Evolutionary conservation across 2,888 invertebrate species (phyloP), one percentile per base, ranked within the genome.

Genomic region (Stomorhina lunata): DNA sequence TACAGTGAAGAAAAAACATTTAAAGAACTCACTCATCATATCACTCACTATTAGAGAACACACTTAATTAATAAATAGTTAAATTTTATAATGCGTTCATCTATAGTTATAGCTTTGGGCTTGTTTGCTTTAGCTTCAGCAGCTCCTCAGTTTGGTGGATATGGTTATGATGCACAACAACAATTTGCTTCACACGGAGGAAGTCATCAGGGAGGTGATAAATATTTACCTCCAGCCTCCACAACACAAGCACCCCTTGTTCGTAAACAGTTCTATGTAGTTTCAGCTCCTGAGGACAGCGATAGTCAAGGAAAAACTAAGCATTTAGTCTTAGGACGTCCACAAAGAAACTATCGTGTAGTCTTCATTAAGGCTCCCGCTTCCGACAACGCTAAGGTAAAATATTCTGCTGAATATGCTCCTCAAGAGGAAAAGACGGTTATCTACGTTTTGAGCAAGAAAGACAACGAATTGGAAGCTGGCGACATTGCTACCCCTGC

Each of bases 381-480:
- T 12, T 83, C 88, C 3, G 86, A 88, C 0, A 87, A 86, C 77
- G 86, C 84, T 59, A 89, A 89, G 15, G 86, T 89, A 0, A 88
- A 88, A 48, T 88, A 90, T 9, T 88, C 90, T 3, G 91, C 90
- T 12, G 89, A 90, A 78, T 88, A 88, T 78, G 90, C 90, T 5
- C 90, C 90, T 68, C 88, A 88, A 81, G 90, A 91, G 83, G 91
- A 91, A 86, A 91, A 91, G 87, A 91, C 91, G 4, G 90, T 91
- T 79, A 91, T 91, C 79, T 91, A 91, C 85, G 91, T 91, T 29
- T 86, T 91, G 69, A 89, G 87, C 85, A 90, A 91, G 84, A 91
- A 91, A 86, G 88, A 88, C 9, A 85, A 88, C 2, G 90, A 89
- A 76, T 55, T 91, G 83, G 85, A 90, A 81, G 88, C 89, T 22